Conservation (phyloP, 2,888 invertebrate genomes). For the Tiliacea citrago region DNA sequence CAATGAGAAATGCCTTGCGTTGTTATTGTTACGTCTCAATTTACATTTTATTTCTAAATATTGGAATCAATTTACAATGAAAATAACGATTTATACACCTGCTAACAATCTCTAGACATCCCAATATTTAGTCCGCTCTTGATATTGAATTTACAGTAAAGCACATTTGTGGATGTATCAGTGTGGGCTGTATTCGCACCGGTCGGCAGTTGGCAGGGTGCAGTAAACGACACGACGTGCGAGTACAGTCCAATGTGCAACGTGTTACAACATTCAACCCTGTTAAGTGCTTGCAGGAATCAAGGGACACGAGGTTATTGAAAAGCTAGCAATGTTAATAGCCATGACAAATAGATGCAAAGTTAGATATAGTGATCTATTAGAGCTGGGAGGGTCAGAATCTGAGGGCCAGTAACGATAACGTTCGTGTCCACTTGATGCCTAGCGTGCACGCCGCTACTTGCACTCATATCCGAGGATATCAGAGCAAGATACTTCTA, state of each 20-base stretch:
- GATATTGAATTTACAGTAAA: conserved; percentile 81
- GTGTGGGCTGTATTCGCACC: conserved; percentile 77
- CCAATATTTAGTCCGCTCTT: conserved; percentile 87
- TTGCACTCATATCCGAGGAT: conserved; percentile 79
- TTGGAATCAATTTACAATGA: conserved; percentile 88
- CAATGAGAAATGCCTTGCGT: conserved; percentile 87
- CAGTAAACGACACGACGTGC: conserved; percentile 68
- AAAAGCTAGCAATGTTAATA: conserved; percentile 85
- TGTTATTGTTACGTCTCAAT: conserved; percentile 81
- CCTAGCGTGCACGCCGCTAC: conserved; percentile 80
- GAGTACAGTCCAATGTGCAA: conserved; percentile 83
- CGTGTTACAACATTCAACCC: conserved; percentile 87
- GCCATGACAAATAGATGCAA: conserved; percentile 80
- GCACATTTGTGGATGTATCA: conserved; percentile 78
- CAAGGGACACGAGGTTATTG: conserved; percentile 89
- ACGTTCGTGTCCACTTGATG: conserved; percentile 88
- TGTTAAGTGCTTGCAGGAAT: conserved; percentile 87
- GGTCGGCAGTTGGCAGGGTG: conserved; percentile 62
- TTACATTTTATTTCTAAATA: conserved; percentile 86
- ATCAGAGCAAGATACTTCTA: conserved; percentile 78
- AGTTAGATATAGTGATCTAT: conserved; percentile 78
- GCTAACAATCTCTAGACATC: conserved; percentile 84
- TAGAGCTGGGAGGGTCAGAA: conserved; percentile 74
- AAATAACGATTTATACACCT: conserved; percentile 89
- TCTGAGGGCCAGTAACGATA: conserved; percentile 75